Conservation (phyloP, 2,797 vertebrate genomes). For the Neopelma chrysocephalum region DNA sequence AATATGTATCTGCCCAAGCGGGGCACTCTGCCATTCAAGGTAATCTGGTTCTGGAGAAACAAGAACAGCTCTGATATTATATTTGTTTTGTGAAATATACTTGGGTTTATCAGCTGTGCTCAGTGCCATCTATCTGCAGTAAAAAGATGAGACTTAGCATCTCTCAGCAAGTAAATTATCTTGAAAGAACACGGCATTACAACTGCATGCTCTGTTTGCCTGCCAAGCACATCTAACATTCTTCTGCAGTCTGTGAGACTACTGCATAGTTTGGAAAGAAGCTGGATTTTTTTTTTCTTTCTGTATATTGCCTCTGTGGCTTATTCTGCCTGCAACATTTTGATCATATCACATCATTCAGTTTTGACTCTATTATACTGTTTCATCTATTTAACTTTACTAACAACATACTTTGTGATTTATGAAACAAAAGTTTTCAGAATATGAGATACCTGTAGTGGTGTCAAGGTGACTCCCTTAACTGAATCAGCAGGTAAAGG, state of each 20-base stretch:
- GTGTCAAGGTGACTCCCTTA: slow-evolving; percentile 78
- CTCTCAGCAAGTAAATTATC: neutral
- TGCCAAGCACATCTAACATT: neutral
- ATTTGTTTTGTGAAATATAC: neutral
- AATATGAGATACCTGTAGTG: slow-evolving; percentile 81
- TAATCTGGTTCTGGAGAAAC: slow-evolving; percentile 81
- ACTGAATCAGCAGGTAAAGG: slow-evolving; percentile 39
- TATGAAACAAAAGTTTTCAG: neutral
- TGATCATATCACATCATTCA: neutral
- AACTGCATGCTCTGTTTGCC: neutral
- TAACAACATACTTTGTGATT: neutral
- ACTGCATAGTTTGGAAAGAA: neutral
- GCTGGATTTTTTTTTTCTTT: neutral
- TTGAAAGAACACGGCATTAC: neutral
- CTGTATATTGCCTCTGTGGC: neutral
- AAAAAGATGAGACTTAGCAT: neutral
- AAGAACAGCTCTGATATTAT: neutral
- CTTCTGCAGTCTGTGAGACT: neutral
- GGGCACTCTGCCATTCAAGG: slow-evolving; percentile 78
- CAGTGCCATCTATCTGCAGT: neutral
- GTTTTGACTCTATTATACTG: neutral
- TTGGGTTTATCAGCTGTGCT: neutral
- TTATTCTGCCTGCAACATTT: neutral
- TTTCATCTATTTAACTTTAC: neutral
- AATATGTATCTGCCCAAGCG: slow-evolving; percentile 79